Conservation (phyloP, 2,888 invertebrate species). For the Melitaea athalia region DNA sequence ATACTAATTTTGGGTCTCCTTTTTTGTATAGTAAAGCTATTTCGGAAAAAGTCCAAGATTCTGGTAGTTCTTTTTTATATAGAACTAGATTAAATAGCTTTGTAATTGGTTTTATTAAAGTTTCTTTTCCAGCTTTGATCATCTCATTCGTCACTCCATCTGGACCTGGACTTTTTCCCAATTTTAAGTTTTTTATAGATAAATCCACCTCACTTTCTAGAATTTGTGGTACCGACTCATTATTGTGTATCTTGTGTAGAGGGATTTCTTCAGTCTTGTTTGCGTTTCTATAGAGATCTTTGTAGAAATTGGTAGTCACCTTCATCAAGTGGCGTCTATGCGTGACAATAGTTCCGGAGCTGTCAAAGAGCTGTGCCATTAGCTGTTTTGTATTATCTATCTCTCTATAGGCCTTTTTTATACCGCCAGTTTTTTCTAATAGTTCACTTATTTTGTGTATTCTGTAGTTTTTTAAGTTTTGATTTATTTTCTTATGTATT, state of each 20-base stretch:
- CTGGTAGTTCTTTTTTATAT: slow-evolving; percentile 8
- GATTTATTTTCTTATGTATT: slow-evolving; percentile 3
- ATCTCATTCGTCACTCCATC: not conserved
- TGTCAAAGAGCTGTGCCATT: too few species aligned
- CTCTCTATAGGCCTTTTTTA: too few species aligned
- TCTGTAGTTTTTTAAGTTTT: not conserved
- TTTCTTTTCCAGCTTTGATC: not conserved
- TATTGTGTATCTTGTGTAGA: too few species aligned
- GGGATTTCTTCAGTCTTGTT: too few species aligned
- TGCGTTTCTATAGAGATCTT: too few species aligned
- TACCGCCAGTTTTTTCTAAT: too few species aligned
- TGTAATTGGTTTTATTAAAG: not conserved
- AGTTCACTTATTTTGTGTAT: too few species aligned
- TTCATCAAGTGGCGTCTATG: too few species aligned
- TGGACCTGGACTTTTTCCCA: not conserved
- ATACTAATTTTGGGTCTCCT: slow-evolving; percentile 28
- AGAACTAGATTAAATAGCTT: not conserved
- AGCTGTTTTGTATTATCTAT: too few species aligned
- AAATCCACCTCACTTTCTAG: not conserved
- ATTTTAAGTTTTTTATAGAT: not conserved
- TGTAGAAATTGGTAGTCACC: too few species aligned
- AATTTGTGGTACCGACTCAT: not conserved
- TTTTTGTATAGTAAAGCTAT: slow-evolving; percentile 36
- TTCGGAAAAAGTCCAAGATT: slow-evolving; percentile 26
- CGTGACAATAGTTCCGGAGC: too few species aligned